Conservation (phyloP, 2,113 vertebrate genomes). For the Geococcyx californianus region DNA sequence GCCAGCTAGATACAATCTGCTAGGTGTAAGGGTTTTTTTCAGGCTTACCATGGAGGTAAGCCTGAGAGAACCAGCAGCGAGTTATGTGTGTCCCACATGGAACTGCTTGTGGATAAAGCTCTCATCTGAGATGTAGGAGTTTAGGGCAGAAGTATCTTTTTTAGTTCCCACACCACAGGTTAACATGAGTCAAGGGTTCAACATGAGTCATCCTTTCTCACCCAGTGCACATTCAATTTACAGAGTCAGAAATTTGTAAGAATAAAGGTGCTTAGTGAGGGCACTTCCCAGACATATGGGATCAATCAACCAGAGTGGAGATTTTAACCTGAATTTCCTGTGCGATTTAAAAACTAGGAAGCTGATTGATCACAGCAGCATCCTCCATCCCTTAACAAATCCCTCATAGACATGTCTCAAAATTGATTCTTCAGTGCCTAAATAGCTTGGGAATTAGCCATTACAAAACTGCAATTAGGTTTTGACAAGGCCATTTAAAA, state of each 20-base stretch:
- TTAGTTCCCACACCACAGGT: not conserved
- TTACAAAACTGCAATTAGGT: slow-evolving; percentile 57
- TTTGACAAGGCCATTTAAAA: slow-evolving; percentile 63
- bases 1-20: accelerated
- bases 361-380: slow-evolving; percentile 54
- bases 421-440: slow-evolving; percentile 47
- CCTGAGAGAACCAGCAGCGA: not conserved
- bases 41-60: not conserved
- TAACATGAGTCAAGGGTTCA: not conserved
- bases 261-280: slow-evolving; percentile 19
- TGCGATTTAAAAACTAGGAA: slow-evolving; percentile 41
- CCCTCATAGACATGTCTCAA: slow-evolving; percentile 19
- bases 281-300: not conserved
- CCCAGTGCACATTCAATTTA: not conserved
- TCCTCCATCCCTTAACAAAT: slow-evolving; percentile 26
- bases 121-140: not conserved
- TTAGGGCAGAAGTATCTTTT: not conserved
- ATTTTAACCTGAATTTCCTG: slow-evolving; percentile 46
- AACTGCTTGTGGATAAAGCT: not conserved
- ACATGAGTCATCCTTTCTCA: not conserved
- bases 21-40: too few relatives aligned
- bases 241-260: not conserved
- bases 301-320: slow-evolving; percentile 22
- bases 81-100: not conserved
- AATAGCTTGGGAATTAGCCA: slow-evolving; percentile 51